Percentiles rank a stretch among this genome's conserved stretches.
Evolutionary conservation across 2,113 vertebrate species (phyloP).

Genomic region (Microcebus griseorufus): DNA sequence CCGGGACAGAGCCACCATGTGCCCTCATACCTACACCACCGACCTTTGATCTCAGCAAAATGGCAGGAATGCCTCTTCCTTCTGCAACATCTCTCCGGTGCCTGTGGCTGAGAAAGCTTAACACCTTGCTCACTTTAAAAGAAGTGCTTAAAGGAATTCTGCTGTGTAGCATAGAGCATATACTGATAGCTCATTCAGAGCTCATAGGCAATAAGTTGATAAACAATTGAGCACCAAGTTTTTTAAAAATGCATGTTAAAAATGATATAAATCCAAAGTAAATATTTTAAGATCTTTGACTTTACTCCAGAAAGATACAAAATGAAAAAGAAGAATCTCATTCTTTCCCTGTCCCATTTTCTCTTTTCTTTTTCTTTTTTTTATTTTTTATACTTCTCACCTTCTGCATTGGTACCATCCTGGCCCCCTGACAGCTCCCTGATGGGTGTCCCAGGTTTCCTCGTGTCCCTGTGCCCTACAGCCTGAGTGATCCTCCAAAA

Average conservation of each 20-base stretch:
- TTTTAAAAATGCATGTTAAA: background rate
- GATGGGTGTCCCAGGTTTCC: no score
- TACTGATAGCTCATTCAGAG: background rate
- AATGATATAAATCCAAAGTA: conserved; percentile 25
- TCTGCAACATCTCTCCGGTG: background rate
- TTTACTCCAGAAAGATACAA: background rate
- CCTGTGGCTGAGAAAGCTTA: background rate
- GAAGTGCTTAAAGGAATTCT: background rate
- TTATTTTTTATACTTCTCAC: no score
- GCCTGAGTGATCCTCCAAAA: no score
- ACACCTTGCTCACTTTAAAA: background rate
- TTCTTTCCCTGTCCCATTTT: background rate
- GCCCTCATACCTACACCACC: background rate
- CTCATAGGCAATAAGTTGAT: background rate
- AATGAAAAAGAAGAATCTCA: background rate
- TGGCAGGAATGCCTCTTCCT: background rate
- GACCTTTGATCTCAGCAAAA: background rate
- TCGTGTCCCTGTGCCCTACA: no score
- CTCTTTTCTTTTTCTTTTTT: background rate
- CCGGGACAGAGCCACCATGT: background rate
- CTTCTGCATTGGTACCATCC: no score
- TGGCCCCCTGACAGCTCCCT: no score
- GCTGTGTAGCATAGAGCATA: background rate
- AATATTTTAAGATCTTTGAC: background rate
- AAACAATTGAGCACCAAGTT: background rate